Evolutionary conservation across 2,797 vertebrate species (phyloP).

Genomic region (Schizopygopsis pylzovi): DNA sequence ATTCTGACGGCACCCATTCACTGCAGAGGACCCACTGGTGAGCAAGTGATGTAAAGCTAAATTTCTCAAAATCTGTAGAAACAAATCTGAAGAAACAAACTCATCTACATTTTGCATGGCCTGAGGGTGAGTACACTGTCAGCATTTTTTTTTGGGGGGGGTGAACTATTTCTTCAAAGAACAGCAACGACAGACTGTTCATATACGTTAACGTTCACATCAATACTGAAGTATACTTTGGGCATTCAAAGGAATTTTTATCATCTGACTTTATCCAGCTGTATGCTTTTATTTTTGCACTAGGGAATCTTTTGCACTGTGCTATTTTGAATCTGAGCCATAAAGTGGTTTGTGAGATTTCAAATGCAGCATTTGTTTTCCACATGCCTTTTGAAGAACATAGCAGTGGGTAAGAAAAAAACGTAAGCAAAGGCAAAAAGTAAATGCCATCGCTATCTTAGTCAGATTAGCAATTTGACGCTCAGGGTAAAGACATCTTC

Average conservation of each 20-base stretch:
- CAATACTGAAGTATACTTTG: neutral
- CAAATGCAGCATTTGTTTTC: conserved; percentile 5
- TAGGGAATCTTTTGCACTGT: neutral
- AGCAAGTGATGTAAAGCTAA: neutral
- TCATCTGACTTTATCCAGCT: conserved; percentile 13
- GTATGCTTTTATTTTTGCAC: conserved; percentile 6
- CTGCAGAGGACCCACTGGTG: neutral
- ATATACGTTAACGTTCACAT: neutral
- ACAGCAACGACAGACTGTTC: neutral
- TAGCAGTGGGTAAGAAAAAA: conserved; percentile 20
- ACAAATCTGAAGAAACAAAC: neutral
- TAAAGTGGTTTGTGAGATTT: conserved; percentile 2
- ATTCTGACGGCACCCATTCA: too few relatives aligned
- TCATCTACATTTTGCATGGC: neutral
- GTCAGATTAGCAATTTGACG: conserved; percentile 30
- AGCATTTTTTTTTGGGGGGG: neutral
- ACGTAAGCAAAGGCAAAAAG: conserved; percentile 20
- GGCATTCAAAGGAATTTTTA: neutral
- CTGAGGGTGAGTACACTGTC: neutral
- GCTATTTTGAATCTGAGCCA: conserved; percentile 13
- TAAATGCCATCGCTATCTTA: conserved; percentile 34
- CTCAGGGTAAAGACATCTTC: conserved; percentile 15
- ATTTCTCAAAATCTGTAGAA: neutral
- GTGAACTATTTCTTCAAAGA: neutral
- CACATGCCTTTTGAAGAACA: conserved; percentile 18